phyloP scores from a whole-genome alignment of 2,888 invertebrate species.

The Operophtera brumata region DNA sequence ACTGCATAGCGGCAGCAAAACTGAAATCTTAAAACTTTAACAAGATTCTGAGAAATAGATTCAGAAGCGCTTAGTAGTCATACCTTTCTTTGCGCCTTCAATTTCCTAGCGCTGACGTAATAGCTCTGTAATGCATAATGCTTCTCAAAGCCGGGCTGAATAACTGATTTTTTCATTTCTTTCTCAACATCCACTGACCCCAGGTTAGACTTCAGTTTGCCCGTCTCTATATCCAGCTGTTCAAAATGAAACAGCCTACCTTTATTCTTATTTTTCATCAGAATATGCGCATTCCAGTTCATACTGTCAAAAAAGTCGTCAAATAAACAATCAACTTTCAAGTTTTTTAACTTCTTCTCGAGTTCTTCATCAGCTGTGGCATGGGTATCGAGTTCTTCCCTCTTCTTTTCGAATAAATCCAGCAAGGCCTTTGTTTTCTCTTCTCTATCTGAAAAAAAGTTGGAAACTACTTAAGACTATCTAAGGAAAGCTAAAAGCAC shows the following conservation, averaged over 20 bases:
- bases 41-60: too few species aligned
- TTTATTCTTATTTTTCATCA: constrained; percentile 55
- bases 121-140: constrained; percentile 81
- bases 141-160: constrained; percentile 85
- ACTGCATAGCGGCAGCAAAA: too few species aligned
- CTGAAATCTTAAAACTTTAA: too few species aligned
- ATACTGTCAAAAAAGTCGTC: constrained; percentile 69
- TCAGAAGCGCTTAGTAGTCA: too few species aligned
- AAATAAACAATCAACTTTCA: constrained; percentile 60
- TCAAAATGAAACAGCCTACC: constrained; percentile 61
- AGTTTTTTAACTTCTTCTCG: constrained; percentile 53
- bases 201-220: constrained; percentile 65
- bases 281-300: constrained; percentile 60
- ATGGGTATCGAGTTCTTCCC: constrained; percentile 57
- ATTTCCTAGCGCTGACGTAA: constrained; percentile 77
- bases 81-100: constrained; percentile 77
- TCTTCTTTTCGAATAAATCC: constrained; percentile 60
- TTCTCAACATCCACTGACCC: constrained; percentile 75
- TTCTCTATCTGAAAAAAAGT: constrained; percentile 55
- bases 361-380: constrained; percentile 52
- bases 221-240: constrained; percentile 61
- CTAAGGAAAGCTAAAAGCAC: neutral
- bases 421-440: constrained; percentile 54
- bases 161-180: constrained; percentile 82
- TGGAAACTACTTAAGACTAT: neutral